These are phyloP conservation scores for Philonicus albiceps DNA, from an alignment of 2,888 invertebrate genomes.

Conservation along the genomic window DNA sequence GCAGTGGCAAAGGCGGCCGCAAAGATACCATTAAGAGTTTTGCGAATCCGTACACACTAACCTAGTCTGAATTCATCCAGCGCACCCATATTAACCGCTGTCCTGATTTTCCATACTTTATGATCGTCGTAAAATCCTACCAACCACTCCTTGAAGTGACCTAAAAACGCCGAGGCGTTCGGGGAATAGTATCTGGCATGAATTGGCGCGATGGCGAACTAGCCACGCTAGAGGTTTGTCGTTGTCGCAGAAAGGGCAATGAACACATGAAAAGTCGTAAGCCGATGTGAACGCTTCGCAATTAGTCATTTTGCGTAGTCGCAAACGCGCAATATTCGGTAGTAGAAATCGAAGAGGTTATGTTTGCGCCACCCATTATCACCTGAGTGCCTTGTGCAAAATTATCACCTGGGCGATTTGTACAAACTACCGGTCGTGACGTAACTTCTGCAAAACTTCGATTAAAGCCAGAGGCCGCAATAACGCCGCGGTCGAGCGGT, in stretches of 20 bases:
- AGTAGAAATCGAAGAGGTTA: neutral
- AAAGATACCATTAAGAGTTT: neutral
- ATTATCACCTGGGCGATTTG: neutral
- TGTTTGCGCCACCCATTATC: neutral
- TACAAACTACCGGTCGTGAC: too few species aligned
- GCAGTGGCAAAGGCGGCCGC: neutral
- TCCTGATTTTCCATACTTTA: constrained; percentile 14
- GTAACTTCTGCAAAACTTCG: neutral
- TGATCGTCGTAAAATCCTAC: constrained; percentile 15
- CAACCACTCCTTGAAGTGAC: constrained; percentile 28
- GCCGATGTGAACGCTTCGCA: neutral
- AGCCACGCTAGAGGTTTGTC: neutral
- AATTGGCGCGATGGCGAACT: neutral
- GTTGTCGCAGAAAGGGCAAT: neutral
- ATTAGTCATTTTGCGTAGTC: neutral
- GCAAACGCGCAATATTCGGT: neutral
- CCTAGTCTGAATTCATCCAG: neutral
- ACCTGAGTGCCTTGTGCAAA: neutral
- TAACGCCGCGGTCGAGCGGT: neutral
- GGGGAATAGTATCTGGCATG: neutral
- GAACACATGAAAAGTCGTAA: neutral
- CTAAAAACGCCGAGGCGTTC: neutral
- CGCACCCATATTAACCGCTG: constrained; percentile 11
- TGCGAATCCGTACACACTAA: neutral
- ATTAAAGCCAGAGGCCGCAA: neutral